A percentile compares a stretch with the other conserved stretches of the same genome.
Evolutionary conservation across 2,888 invertebrate species (phyloP).

Genomic region (Priocnemis perturbator): DNA sequence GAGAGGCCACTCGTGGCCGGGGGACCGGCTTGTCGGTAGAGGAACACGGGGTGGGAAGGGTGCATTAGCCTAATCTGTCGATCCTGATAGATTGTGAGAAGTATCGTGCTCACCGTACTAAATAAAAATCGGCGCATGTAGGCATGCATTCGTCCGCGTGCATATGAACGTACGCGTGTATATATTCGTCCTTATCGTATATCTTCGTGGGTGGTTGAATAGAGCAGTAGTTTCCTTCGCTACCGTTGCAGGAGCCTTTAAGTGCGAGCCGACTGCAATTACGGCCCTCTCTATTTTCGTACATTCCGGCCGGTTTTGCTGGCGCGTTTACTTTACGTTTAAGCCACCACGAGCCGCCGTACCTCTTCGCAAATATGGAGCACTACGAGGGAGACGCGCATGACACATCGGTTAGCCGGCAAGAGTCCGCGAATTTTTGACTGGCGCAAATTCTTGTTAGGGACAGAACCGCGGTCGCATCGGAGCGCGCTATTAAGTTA

Average conservation of each 20-base stretch:
- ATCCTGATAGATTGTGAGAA: constrained; percentile 56
- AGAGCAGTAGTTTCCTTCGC: constrained; percentile 44
- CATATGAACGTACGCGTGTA: not conserved
- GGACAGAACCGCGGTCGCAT: too few relatives aligned
- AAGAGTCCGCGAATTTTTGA: too few relatives aligned
- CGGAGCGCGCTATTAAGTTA: too few relatives aligned
- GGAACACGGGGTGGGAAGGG: constrained; percentile 37
- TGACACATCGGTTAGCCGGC: too few relatives aligned
- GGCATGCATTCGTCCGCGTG: constrained; percentile 47
- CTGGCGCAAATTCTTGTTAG: too few relatives aligned
- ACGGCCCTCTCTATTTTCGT: constrained; percentile 27
- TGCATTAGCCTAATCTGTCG: constrained; percentile 60
- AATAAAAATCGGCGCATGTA: constrained; percentile 51
- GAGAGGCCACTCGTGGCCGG: constrained; percentile 36
- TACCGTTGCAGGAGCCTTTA: constrained; percentile 33
- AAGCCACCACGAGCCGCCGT: not conserved
- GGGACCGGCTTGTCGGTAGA: constrained; percentile 11
- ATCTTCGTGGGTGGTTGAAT: constrained; percentile 2
- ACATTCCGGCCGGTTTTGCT: constrained; percentile 7
- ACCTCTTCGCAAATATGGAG: too few relatives aligned
- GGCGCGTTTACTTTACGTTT: constrained; percentile 16
- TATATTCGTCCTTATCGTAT: too few relatives aligned
- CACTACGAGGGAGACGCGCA: too few relatives aligned
- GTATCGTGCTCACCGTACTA: constrained; percentile 70
- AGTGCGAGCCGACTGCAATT: constrained; percentile 39